Percentiles rank a stretch among this genome's conserved stretches.
phyloP scores from a whole-genome alignment of 2,113 vertebrate species.

The Elephas maximus region DNA sequence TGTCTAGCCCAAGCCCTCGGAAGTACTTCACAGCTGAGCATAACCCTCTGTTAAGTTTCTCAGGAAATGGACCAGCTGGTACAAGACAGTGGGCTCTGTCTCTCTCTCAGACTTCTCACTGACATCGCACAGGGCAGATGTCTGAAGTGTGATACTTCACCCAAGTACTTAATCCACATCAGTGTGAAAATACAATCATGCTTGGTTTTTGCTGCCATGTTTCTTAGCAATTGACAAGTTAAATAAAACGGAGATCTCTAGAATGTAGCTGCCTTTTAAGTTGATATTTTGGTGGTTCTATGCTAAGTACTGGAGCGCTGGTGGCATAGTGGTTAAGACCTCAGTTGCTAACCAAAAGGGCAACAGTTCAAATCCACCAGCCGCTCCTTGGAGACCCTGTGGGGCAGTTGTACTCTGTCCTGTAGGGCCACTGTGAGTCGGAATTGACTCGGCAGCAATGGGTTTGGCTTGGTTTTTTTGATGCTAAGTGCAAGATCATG shows the following conservation, averaged over 20 bases:
- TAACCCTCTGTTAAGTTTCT: background rate
- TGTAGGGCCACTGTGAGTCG: too few species aligned
- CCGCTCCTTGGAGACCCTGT: too few species aligned
- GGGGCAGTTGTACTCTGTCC: too few species aligned
- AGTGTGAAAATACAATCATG: background rate
- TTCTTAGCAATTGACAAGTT: background rate
- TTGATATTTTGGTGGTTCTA: background rate
- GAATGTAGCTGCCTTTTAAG: background rate
- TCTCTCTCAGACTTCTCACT: background rate
- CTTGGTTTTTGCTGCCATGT: background rate
- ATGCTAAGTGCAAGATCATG: background rate
- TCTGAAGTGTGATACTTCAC: background rate
- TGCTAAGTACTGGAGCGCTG: background rate
- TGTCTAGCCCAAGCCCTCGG: background rate
- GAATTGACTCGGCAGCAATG: too few species aligned
- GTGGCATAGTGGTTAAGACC: too few species aligned
- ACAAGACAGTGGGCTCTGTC: background rate
- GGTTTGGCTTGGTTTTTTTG: too few species aligned
- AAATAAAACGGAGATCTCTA: conserved; percentile 1
- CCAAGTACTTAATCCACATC: background rate
- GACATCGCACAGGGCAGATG: background rate
- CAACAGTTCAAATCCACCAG: too few species aligned
- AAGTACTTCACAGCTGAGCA: background rate
- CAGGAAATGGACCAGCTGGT: background rate
- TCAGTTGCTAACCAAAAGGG: too few species aligned